These are phyloP conservation scores for Hormaphis cornu DNA, from an alignment of 1,140 invertebrate genomes.

Conservation along the genomic window DNA sequence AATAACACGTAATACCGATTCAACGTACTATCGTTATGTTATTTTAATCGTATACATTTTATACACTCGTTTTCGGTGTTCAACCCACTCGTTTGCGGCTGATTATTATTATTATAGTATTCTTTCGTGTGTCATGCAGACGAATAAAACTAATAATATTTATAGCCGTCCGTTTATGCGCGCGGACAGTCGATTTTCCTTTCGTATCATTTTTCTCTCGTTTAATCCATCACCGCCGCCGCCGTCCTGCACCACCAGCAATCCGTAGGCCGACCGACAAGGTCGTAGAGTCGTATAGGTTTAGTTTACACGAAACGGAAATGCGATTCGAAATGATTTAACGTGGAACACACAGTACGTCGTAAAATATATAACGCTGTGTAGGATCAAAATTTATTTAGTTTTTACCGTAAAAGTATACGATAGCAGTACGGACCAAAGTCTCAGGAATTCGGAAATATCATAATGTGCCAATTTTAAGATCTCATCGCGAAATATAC, in stretches of 20 bases:
- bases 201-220: conserved; percentile 22
- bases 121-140: too few species aligned
- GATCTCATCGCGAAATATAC: too few species aligned
- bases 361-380: too few species aligned
- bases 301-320: not conserved
- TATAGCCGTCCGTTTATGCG: not conserved
- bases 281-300: not conserved
- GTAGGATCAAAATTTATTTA: too few species aligned
- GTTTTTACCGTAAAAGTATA: too few species aligned
- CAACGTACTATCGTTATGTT: not conserved
- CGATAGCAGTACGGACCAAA: too few species aligned
- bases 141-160: too few species aligned
- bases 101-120: not conserved
- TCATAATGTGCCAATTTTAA: too few species aligned
- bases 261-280: conserved; percentile 15
- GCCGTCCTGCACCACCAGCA: not conserved
- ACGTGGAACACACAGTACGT: too few species aligned
- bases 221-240: not conserved
- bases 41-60: not conserved
- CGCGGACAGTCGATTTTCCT: conserved; percentile 19
- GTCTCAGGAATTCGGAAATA: too few species aligned
- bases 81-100: not conserved
- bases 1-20: too few species aligned
- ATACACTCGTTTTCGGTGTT: not conserved
- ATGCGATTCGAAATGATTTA: not conserved